phyloP scores from a whole-genome alignment of 2,888 invertebrate species.

The Sussaba pulchella region DNA sequence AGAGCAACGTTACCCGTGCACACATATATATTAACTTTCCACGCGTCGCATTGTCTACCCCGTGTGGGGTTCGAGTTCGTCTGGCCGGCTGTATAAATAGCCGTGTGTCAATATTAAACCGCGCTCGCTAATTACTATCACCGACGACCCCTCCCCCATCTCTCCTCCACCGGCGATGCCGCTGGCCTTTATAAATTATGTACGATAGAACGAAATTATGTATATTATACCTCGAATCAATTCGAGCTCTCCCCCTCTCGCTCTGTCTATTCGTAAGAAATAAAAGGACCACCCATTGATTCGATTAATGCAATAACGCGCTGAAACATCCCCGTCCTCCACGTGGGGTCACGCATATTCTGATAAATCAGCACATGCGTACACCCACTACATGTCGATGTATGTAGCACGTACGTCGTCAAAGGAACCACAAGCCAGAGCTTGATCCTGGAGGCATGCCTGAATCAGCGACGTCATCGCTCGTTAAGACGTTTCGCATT shows the following conservation, averaged over 20 bases:
- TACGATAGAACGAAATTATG: slow-evolving; percentile 23
- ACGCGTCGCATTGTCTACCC: slow-evolving; percentile 49
- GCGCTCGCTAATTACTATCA: slow-evolving; percentile 62
- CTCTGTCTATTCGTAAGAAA: slow-evolving; percentile 1
- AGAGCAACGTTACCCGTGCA: slow-evolving; percentile 43
- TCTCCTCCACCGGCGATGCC: slow-evolving; percentile 31
- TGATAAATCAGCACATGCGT: slow-evolving; percentile 14
- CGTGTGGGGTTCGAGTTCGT: slow-evolving; percentile 36
- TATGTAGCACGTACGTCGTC: neutral
- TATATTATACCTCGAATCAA: slow-evolving; percentile 7
- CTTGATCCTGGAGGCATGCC: slow-evolving; percentile 11
- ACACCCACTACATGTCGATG: neutral
- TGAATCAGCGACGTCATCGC: slow-evolving; percentile 7
- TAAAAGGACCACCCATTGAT: slow-evolving; percentile 17
- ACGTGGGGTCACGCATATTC: neutral
- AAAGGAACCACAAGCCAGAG: slow-evolving; percentile 2
- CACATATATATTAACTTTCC: slow-evolving; percentile 38
- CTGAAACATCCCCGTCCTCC: neutral
- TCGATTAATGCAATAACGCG: slow-evolving; percentile 19
- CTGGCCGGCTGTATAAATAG: slow-evolving; percentile 59
- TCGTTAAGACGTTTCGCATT: slow-evolving; percentile 21
- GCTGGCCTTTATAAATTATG: slow-evolving; percentile 49
- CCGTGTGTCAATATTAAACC: slow-evolving; percentile 64
- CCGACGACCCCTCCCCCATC: slow-evolving; percentile 16
- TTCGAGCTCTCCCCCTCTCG: neutral